phyloP scores from a whole-genome alignment of 2,888 invertebrate species.

The Pelosia muscerda region DNA sequence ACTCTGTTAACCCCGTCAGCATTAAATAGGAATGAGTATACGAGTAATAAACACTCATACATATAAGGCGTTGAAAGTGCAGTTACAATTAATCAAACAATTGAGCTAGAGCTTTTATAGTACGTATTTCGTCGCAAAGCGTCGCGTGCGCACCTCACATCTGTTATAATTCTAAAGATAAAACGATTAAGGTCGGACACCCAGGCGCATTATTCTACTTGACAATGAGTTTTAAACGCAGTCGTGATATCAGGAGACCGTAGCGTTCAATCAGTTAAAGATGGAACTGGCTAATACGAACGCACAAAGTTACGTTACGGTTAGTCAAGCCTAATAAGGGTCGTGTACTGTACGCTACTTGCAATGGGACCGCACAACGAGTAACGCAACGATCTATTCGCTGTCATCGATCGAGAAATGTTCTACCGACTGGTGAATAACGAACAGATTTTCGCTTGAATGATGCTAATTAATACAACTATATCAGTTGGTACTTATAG shows the following conservation, averaged over 20 bases:
- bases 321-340: background rate
- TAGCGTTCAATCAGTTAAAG: too few relatives aligned
- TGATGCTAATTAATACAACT: background rate
- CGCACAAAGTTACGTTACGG: too few relatives aligned
- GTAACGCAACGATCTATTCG: conserved; percentile 16
- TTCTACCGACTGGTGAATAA: background rate
- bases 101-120: conserved; percentile 25
- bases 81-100: conserved; percentile 53
- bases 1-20: background rate
- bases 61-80: conserved; percentile 49
- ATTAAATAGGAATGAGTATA: background rate
- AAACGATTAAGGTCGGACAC: conserved; percentile 47
- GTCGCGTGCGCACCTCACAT: conserved; percentile 62
- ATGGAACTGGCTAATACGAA: too few relatives aligned
- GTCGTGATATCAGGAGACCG: too few relatives aligned
- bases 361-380: conserved; percentile 38
- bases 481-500: background rate
- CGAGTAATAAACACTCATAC: conserved; percentile 28
- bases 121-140: conserved; percentile 40
- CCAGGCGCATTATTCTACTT: conserved; percentile 11
- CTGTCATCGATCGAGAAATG: conserved; percentile 27
- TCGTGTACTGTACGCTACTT: conserved; percentile 36
- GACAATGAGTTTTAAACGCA: too few relatives aligned
- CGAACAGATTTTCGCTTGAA: background rate
- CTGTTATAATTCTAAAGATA: conserved; percentile 57